Evolutionary conservation across 2,888 invertebrate genomes (phyloP).

Genomic region (Tetragnatha montana): DNA sequence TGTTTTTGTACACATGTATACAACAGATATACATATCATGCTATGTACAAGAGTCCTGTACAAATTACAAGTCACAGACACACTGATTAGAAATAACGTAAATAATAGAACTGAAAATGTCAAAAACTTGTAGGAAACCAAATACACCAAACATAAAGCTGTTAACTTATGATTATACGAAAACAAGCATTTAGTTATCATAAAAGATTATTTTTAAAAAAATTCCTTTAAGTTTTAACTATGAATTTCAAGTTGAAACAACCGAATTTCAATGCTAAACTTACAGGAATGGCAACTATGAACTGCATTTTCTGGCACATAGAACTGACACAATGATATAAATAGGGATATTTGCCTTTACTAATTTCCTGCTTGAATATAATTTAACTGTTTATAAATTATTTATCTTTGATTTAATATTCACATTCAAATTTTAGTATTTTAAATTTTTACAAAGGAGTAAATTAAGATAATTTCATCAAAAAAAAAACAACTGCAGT

Average conservation of each 20-base stretch:
- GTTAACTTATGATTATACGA: background rate
- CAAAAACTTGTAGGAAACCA: constrained; percentile 1
- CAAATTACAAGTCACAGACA: constrained; percentile 37
- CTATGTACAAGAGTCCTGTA: constrained; percentile 65
- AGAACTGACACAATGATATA: too few relatives aligned
- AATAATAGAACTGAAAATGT: constrained; percentile 26
- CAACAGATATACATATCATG: constrained; percentile 68
- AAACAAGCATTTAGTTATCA: background rate
- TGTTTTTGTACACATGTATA: constrained; percentile 62
- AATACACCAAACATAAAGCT: background rate
- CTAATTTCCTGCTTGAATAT: too few relatives aligned
- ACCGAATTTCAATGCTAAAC: too few relatives aligned
- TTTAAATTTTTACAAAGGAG: too few relatives aligned
- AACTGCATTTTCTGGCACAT: too few relatives aligned
- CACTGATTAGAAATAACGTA: constrained; percentile 32
- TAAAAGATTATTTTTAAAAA: background rate
- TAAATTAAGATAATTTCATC: too few relatives aligned
- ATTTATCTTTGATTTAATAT: too few relatives aligned
- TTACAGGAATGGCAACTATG: too few relatives aligned
- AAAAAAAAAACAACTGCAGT: too few relatives aligned
- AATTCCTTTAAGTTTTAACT: background rate
- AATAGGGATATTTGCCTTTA: too few relatives aligned
- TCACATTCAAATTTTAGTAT: too few relatives aligned
- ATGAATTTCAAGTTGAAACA: background rate
- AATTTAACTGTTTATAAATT: too few relatives aligned